Conservation (phyloP, 2,113 vertebrate species). For the Equus quagga region DNA sequence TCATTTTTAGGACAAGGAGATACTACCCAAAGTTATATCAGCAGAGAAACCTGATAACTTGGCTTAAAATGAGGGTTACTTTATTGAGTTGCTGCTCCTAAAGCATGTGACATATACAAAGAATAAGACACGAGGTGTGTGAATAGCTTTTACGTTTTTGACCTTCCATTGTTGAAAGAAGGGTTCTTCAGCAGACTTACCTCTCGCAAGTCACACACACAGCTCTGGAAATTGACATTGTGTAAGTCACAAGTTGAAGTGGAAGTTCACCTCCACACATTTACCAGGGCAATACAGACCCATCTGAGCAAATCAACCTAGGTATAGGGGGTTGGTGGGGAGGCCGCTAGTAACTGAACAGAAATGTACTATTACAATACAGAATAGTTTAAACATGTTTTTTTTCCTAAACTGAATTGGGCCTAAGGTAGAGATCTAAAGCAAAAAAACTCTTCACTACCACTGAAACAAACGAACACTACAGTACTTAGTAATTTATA, state of each 20-base stretch:
- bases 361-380: slow-evolving; percentile 51
- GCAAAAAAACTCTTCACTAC: slow-evolving; percentile 64
- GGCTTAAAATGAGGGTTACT: slow-evolving; percentile 64
- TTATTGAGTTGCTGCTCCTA: slow-evolving; percentile 82
- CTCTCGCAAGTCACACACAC: background rate
- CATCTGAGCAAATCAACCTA: background rate
- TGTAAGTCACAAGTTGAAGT: background rate
- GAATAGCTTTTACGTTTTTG: slow-evolving; percentile 56
- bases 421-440: slow-evolving; percentile 60
- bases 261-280: background rate
- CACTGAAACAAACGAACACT: slow-evolving; percentile 73
- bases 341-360: slow-evolving; percentile 26
- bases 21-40: background rate
- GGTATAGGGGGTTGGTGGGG: background rate
- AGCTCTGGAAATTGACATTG: background rate
- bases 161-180: slow-evolving; percentile 63
- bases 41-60: background rate
- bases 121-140: slow-evolving; percentile 81
- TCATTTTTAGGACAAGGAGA: background rate
- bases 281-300: slow-evolving; percentile 9
- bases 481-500: slow-evolving; percentile 60
- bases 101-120: slow-evolving; percentile 68
- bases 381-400: background rate
- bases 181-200: background rate
- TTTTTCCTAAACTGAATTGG: slow-evolving; percentile 60